Evolutionary conservation across 2,888 invertebrate species (phyloP).

Genomic region (Watsonalla cultraria): DNA sequence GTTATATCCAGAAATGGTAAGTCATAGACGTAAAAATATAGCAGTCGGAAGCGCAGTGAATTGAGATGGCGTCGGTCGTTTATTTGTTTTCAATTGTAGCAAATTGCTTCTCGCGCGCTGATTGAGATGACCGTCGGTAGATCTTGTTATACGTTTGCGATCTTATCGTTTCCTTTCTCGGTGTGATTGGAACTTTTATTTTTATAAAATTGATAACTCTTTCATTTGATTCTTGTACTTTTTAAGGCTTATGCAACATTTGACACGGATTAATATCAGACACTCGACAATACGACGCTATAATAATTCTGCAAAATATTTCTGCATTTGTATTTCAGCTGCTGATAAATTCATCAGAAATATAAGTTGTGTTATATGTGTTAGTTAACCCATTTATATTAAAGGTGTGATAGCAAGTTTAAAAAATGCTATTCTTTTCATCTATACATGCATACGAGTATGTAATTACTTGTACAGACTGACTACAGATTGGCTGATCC

Average conservation of each 20-base stretch:
- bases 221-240: constrained; percentile 11
- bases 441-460: no score
- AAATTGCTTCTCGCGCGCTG: constrained; percentile 54
- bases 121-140: constrained; percentile 53
- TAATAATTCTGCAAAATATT: no score
- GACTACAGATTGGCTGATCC: no score
- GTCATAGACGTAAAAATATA: constrained; percentile 16
- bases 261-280: no score
- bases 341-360: no score
- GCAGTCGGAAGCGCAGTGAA: constrained; percentile 27
- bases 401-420: no score
- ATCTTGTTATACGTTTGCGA: constrained; percentile 44
- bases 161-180: constrained; percentile 31
- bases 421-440: no score
- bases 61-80: constrained; percentile 43
- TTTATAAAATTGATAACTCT: constrained; percentile 17
- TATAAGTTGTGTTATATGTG: no score
- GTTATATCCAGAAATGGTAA: constrained; percentile 74
- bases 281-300: no score
- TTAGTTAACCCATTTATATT: no score
- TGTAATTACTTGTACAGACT: no score
- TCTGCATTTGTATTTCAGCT: no score
- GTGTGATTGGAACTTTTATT: constrained; percentile 27
- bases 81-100: constrained; percentile 67
- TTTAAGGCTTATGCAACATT: not conserved